Conservation (phyloP, 2,113 vertebrate species). For the Passer domesticus region DNA sequence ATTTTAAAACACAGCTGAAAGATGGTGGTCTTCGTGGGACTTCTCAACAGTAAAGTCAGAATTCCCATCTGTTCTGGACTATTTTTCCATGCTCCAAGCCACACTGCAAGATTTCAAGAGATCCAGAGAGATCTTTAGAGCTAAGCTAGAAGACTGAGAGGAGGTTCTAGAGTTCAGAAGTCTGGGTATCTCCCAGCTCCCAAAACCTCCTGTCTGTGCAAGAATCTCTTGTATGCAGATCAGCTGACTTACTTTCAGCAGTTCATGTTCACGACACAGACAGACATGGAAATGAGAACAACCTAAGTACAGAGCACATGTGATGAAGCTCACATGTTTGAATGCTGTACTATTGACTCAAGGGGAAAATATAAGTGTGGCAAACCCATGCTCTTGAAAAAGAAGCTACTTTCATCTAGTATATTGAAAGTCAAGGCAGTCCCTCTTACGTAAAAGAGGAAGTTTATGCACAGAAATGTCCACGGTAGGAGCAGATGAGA, state of each 20-base stretch:
- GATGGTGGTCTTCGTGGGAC: background rate
- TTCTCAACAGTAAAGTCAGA: background rate
- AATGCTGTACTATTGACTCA: accelerated
- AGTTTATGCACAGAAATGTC: no score
- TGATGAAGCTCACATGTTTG: background rate
- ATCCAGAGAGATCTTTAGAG: background rate
- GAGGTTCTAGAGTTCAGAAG: background rate
- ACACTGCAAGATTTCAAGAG: background rate
- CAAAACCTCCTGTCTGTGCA: background rate
- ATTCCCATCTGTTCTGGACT: background rate
- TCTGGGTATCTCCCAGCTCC: background rate
- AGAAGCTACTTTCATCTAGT: background rate
- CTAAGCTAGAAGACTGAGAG: background rate
- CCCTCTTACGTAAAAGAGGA: background rate
- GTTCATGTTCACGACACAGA: background rate
- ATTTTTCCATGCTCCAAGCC: background rate
- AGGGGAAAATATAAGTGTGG: background rate
- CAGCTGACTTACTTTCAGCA: background rate
- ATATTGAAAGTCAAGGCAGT: background rate
- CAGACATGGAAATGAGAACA: background rate
- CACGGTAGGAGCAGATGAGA: accelerated
- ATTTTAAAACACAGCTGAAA: background rate
- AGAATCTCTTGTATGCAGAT: background rate
- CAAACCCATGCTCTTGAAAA: background rate
- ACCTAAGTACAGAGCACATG: accelerated